Percentiles rank a stretch among this genome's conserved stretches.
These are phyloP conservation scores for Coregonus ussuriensis DNA, from an alignment of 2,797 vertebrate genomes.

Conservation along the genomic window DNA sequence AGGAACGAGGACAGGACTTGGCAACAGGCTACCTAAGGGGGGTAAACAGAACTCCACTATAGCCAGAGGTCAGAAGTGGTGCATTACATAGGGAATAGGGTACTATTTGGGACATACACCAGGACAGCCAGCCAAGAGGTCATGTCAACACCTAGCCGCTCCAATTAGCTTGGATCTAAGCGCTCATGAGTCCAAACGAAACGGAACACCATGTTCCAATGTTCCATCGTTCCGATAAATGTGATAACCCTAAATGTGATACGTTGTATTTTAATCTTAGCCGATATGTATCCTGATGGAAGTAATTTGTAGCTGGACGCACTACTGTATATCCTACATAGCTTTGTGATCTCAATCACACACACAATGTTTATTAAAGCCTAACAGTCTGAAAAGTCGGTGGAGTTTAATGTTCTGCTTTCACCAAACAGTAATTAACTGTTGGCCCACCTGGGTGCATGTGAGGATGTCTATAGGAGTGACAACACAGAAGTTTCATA, in stretches of 20 bases:
- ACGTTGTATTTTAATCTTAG: background rate
- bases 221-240: constrained; percentile 29
- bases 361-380: background rate
- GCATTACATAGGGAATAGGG: background rate
- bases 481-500: background rate
- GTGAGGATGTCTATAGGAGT: background rate
- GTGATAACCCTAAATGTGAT: background rate
- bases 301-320: background rate
- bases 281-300: background rate
- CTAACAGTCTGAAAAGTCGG: background rate
- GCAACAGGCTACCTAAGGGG: background rate
- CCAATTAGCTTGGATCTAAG: constrained; percentile 49
- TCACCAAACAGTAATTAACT: background rate
- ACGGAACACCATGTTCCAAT: constrained; percentile 58
- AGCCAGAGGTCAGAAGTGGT: background rate
- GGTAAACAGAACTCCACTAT: background rate
- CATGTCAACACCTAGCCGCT: constrained; percentile 46
- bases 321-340: background rate
- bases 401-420: background rate
- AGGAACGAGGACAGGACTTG: background rate
- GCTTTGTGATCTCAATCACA: background rate
- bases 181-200: constrained; percentile 40
- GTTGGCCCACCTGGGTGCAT: background rate
- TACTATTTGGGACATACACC: background rate
- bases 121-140: no score